phyloP scores from a whole-genome alignment of 2,888 invertebrate species.

The Camponotus fellah region DNA sequence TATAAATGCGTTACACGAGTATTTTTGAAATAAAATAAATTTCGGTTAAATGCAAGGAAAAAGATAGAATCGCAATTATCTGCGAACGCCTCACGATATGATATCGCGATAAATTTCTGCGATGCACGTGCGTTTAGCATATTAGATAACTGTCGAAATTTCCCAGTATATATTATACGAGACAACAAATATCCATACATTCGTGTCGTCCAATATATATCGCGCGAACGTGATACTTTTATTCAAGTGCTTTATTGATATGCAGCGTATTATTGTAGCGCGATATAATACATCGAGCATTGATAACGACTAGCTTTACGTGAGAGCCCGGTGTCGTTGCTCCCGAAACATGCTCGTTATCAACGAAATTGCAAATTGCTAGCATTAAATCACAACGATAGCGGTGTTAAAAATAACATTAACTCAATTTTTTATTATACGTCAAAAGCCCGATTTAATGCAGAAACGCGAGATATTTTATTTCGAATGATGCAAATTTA shows the following conservation, averaged over 20 bases:
- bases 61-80: neutral
- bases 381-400: constrained; percentile 48
- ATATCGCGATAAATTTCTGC: neutral
- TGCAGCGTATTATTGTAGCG: constrained; percentile 41
- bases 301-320: constrained; percentile 32
- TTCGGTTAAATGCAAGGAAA: neutral
- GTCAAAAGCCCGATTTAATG: neutral
- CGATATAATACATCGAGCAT: constrained; percentile 24
- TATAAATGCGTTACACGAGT: neutral
- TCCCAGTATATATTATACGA: neutral
- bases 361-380: constrained; percentile 1
- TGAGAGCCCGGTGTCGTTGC: constrained; percentile 35
- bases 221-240: constrained; percentile 16
- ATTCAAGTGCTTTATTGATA: constrained; percentile 31
- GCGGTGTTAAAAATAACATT: constrained; percentile 42
- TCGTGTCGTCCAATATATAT: neutral
- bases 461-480: constrained; percentile 3
- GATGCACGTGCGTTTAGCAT: neutral
- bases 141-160: constrained; percentile 2
- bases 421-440: neutral
- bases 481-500: neutral
- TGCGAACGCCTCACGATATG: neutral
- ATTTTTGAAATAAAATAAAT: neutral
- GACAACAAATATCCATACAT: neutral
- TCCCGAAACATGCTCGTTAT: constrained; percentile 33